These are phyloP conservation scores for Sebastes diaconus DNA, from an alignment of 2,797 vertebrate species.

Conservation along the genomic window DNA sequence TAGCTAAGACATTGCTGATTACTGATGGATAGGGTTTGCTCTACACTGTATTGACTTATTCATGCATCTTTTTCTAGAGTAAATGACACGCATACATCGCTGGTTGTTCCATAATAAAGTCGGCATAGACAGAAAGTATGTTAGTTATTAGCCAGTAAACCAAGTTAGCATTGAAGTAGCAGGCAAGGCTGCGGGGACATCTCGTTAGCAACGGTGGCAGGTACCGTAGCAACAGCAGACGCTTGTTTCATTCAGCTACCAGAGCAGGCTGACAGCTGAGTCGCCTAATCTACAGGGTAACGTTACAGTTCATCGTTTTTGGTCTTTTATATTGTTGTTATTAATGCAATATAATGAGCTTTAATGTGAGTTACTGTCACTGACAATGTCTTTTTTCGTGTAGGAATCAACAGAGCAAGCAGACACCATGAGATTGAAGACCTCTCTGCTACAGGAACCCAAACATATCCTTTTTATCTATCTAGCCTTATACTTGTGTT, in stretches of 20 bases:
- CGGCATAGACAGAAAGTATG: not conserved
- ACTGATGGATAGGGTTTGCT: not conserved
- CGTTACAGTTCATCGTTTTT: slow-evolving; percentile 37
- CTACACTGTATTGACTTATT: not conserved
- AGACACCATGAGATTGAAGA: slow-evolving; percentile 92
- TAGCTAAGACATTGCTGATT: not conserved
- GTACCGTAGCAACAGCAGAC: slow-evolving; percentile 77
- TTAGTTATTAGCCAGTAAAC: slow-evolving; percentile 5
- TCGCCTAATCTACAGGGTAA: slow-evolving; percentile 17
- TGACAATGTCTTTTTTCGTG: slow-evolving; percentile 15
- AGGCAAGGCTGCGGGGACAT: slow-evolving; percentile 2
- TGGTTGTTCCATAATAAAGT: not conserved
- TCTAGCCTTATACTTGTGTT: not conserved
- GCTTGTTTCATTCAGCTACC: slow-evolving; percentile 26
- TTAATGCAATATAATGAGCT: not conserved
- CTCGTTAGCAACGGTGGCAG: slow-evolving; percentile 68
- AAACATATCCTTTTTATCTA: slow-evolving; percentile 94
- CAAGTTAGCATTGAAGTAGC: slow-evolving; percentile 32
- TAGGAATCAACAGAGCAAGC: slow-evolving; percentile 33
- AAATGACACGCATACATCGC: not conserved
- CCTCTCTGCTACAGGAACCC: slow-evolving; percentile 92
- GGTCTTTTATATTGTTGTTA: not conserved
- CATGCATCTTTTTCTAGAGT: not conserved
- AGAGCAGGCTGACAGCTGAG: slow-evolving; percentile 4
- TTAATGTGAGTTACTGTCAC: not conserved